Base-by-base conservation (phyloP, 2,888 invertebrate species). In the Leptinotarsa juncta region DNA sequence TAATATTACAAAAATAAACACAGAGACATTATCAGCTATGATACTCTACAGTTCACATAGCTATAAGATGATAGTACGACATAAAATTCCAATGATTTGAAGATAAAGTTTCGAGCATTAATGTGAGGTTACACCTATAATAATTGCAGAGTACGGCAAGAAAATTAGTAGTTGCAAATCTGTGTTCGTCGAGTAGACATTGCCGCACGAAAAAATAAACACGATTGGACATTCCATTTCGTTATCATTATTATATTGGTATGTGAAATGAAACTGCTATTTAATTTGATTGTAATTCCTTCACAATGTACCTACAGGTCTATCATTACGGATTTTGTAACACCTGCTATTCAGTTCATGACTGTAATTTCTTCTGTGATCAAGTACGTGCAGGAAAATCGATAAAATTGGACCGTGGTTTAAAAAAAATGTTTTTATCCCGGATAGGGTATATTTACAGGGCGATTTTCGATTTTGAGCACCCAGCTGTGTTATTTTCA, bases 111-210 rank as follows among this genome's bases (percentile, higher is more conserved):
- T 73, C 66, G 57, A 70, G 70, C 73, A 75, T 82, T 83, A 84
- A 84, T 84, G 75, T 79, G 79, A 80, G 83, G 83, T 82, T 83
- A 81, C 81, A 81, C 80, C 79, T 84, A 12, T 32, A 74, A 83
- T 86, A 85, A 85, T 85, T 85, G 84, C 81, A 85, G 83, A 81
- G 81, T 81, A 84, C 81, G 83, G 83, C 80, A 75, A 78, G 79
- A 77, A 84, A 84, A 86, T 86, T 85, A 85, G 84, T 86, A 84
- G 84, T 84, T 83, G 82, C 80, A 74, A 73, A 76, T 74, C 67
- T 76, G 72, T 70, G 72, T 49, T 51, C 70, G 70, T 65, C 71
- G 65, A 71, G 73, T 71, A 72, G 26, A 67, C 48, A 49, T 65
- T 57, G 67, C 18, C 55, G 32, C 20, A 68, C 42, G 32, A 53